These are phyloP conservation scores for Chondrilla cf. caribensis DNA, from an alignment of 37 sponge, comb jelly and placozoan species.

Conservation along the genomic window DNA sequence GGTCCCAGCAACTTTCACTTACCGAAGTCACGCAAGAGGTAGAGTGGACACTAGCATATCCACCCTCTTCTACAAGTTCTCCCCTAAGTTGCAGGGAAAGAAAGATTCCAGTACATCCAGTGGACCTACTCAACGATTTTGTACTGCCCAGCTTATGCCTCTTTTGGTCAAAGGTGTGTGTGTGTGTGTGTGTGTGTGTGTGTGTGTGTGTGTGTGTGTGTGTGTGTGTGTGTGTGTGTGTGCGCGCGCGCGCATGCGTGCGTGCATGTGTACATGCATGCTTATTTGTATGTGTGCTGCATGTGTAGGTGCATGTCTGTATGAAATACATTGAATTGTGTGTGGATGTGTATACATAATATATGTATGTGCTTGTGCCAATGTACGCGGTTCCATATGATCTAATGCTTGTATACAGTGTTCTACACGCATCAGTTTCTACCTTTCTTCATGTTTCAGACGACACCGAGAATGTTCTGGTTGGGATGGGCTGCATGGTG, in stretches of 20 bases:
- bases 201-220: constrained; percentile 31
- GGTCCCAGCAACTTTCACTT: neutral
- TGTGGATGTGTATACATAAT: too few relatives aligned
- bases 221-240: constrained; percentile 43
- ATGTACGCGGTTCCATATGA: neutral
- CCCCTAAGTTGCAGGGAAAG: neutral
- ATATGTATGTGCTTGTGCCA: too few relatives aligned
- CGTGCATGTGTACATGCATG: neutral
- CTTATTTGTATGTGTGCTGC: neutral
- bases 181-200: neutral
- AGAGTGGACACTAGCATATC: neutral
- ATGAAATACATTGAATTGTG: too few relatives aligned
- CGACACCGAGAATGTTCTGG: neutral
- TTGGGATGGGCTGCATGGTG: constrained; percentile 2
- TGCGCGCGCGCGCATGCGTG: constrained; percentile 40
- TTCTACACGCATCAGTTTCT: neutral
- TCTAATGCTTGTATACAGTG: neutral
- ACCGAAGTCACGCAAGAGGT: constrained; percentile 10
- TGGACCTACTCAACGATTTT: neutral
- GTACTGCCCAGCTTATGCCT: neutral
- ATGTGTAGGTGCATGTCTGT: neutral
- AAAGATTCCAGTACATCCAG: neutral
- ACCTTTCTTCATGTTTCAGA: neutral
- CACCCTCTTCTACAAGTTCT: neutral
- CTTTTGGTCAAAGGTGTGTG: neutral